These are phyloP conservation scores for Malacoctenus gilli DNA, from an alignment of 2,797 vertebrate species.

Conservation along the genomic window DNA sequence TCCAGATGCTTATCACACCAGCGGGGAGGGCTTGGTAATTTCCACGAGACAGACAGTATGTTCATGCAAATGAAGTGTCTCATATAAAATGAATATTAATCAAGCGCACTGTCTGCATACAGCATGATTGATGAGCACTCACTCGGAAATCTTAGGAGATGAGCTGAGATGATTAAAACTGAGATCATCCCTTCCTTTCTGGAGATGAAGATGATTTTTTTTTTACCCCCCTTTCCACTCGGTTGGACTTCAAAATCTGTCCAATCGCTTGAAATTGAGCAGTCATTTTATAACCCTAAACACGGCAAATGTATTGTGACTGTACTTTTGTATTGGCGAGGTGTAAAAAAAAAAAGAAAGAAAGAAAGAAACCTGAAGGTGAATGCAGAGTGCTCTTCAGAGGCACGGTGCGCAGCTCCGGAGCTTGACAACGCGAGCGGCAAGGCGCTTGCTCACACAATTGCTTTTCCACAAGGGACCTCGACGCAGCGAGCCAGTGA, in stretches of 20 bases:
- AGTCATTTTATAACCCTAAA: constrained; percentile 38
- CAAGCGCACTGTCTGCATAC: constrained; percentile 62
- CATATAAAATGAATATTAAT: constrained; percentile 71
- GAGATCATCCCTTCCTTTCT: constrained; percentile 38
- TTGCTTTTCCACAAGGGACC: constrained; percentile 70
- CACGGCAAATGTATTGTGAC: constrained; percentile 38
- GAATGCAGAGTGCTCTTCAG: constrained; percentile 52
- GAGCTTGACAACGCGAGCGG: constrained; percentile 59
- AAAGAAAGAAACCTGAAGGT: constrained; percentile 50
- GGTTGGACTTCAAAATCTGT: constrained; percentile 24
- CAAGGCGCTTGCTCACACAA: constrained; percentile 70
- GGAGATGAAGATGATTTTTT: constrained; percentile 44
- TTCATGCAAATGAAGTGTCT: constrained; percentile 74
- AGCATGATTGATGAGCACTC: constrained; percentile 71
- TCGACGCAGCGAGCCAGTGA: constrained; percentile 67
- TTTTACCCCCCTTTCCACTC: constrained; percentile 38
- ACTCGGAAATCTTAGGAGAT: constrained; percentile 64
- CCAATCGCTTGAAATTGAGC: constrained; percentile 37
- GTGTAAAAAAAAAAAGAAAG: constrained; percentile 32
- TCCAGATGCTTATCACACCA: constrained; percentile 72
- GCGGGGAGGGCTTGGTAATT: constrained; percentile 56
- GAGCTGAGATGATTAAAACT: constrained; percentile 65
- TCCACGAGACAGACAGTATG: constrained; percentile 68
- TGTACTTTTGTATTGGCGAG: constrained; percentile 17
- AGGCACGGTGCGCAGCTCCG: constrained; percentile 45